These are phyloP conservation scores for Sinodicranocentrus sp. DNA, from an alignment of 2,888 invertebrate genomes.

Conservation along the genomic window DNA sequence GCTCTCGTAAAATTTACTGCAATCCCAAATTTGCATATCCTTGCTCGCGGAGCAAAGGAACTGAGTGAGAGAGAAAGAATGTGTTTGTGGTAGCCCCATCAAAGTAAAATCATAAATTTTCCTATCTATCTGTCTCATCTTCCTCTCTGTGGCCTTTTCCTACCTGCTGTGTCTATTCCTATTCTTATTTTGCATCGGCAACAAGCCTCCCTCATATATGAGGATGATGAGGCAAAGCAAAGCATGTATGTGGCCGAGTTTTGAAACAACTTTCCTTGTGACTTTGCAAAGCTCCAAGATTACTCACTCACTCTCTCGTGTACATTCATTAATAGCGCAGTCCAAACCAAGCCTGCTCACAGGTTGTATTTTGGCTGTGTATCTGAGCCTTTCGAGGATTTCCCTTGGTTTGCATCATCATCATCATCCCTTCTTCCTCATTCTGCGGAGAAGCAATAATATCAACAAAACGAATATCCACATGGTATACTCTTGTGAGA, in stretches of 20 bases:
- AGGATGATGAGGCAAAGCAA: not conserved
- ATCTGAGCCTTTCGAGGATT: constrained; percentile 1
- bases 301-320: not conserved
- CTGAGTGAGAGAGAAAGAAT: constrained; percentile 37
- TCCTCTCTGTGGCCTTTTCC: constrained; percentile 46
- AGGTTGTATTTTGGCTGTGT: not conserved
- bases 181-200: constrained; percentile 24
- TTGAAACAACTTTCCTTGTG: constrained; percentile 9
- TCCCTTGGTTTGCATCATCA: not conserved
- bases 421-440: not conserved
- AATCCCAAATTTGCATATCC: constrained; percentile 46
- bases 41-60: constrained; percentile 34
- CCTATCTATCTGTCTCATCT: constrained; percentile 69
- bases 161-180: constrained; percentile 46
- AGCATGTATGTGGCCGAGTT: constrained; percentile 11
- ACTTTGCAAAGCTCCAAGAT: constrained; percentile 13
- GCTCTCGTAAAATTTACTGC: constrained; percentile 56
- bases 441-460: constrained; percentile 7
- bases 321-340: constrained; percentile 21
- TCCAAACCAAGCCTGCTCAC: constrained; percentile 1
- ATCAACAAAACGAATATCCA: constrained; percentile 36
- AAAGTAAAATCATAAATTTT: constrained; percentile 67
- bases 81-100: constrained; percentile 47
- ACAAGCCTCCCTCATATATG: too few relatives aligned
- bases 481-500: constrained; percentile 21